These are phyloP conservation scores for Synanthedon vespiformis DNA, from an alignment of 2,888 invertebrate species.

Conservation along the genomic window DNA sequence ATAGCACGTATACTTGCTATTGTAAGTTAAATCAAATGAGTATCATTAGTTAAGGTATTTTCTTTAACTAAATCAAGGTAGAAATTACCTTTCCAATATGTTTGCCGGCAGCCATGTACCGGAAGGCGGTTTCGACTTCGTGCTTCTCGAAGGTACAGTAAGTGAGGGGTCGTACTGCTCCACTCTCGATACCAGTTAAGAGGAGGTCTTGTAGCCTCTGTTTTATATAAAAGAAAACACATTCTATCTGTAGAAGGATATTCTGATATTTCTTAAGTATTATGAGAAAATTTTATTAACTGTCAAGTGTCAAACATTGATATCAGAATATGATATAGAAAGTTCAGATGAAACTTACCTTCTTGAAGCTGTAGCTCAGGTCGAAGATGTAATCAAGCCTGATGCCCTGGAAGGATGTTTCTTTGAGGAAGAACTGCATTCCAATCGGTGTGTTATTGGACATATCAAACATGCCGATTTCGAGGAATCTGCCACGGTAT, in stretches of 20 bases:
- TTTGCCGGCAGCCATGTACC: slow-evolving; percentile 75
- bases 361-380: slow-evolving; percentile 44
- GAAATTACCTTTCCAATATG: slow-evolving; percentile 75
- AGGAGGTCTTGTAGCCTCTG: slow-evolving; percentile 70
- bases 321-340: neutral
- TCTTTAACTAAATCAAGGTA: neutral
- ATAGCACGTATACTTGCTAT: neutral
- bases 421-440: slow-evolving; percentile 77
- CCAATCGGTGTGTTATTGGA: slow-evolving; percentile 74
- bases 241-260: no score
- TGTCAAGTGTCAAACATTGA: no score
- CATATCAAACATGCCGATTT: slow-evolving; percentile 84
- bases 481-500: slow-evolving; percentile 76
- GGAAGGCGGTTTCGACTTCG: slow-evolving; percentile 74
- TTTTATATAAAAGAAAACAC: neutral
- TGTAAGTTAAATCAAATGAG: neutral
- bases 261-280: no score
- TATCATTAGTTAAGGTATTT: neutral
- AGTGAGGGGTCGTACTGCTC: slow-evolving; percentile 74
- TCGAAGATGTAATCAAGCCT: slow-evolving; percentile 66
- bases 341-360: slow-evolving; percentile 21
- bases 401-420: slow-evolving; percentile 68
- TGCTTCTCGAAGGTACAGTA: slow-evolving; percentile 69
- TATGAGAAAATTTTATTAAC: no score
- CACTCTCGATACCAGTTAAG: slow-evolving; percentile 70